These are phyloP conservation scores for Callyntrura sp. DNA, from an alignment of 2,888 invertebrate species.

Conservation along the genomic window DNA sequence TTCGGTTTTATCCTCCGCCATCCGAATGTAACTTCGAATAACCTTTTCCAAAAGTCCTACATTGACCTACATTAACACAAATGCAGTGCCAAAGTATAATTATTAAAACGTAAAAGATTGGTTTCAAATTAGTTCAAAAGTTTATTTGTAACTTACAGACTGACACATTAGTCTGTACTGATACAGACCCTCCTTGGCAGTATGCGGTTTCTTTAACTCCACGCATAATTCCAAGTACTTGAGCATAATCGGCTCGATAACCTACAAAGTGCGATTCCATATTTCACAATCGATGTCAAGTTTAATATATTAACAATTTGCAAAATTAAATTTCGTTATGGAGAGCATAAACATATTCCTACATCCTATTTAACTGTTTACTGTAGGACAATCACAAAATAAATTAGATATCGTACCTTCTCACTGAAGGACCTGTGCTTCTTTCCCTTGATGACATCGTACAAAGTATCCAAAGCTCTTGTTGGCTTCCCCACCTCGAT, in stretches of 20 bases:
- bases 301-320: not conserved
- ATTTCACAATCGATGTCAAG: not conserved
- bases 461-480: conserved; percentile 97
- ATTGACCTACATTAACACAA: no score
- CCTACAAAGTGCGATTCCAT: conserved; percentile 84
- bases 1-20: conserved; percentile 99
- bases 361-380: no score
- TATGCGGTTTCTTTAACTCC: conserved; percentile 98
- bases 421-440: conserved; percentile 99
- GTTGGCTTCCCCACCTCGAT: conserved; percentile 99
- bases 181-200: conserved; percentile 99
- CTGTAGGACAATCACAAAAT: no score
- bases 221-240: conserved; percentile 99
- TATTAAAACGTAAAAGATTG: no score
- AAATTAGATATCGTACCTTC: conserved; percentile 87
- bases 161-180: conserved; percentile 99
- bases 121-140: no score
- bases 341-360: no score
- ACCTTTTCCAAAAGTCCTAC: conserved; percentile 91
- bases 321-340: not conserved
- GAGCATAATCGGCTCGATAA: conserved; percentile 99
- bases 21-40: conserved; percentile 96
- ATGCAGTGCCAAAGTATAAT: no score
- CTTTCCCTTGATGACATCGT: conserved; percentile 99
- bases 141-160: conserved; percentile 89